A percentile compares a stretch with the other conserved stretches of the same genome.
Conservation (phyloP, 2,113 vertebrate genomes). For the Stigmatopora nigra region DNA sequence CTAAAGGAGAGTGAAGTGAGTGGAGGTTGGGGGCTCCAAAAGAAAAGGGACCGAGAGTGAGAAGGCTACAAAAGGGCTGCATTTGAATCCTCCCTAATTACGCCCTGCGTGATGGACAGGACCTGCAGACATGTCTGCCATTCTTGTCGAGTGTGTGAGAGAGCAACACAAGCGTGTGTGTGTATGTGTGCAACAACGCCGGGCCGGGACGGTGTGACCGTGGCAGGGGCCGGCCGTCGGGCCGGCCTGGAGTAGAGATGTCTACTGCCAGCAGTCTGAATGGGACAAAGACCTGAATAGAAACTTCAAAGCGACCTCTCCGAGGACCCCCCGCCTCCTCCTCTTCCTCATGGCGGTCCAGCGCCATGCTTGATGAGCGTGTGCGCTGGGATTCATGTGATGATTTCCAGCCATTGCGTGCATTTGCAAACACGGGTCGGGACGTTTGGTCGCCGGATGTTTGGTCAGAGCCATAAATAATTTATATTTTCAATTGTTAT, state of each 20-base stretch:
- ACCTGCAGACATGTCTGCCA: slow-evolving; percentile 64
- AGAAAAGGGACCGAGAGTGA: slow-evolving; percentile 61
- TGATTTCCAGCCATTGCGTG: slow-evolving; percentile 51
- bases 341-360: slow-evolving; percentile 34
- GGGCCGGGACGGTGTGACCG: slow-evolving; percentile 31
- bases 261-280: slow-evolving; percentile 67
- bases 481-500: too few relatives aligned
- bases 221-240: slow-evolving; percentile 52
- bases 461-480: too few relatives aligned
- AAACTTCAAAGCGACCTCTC: slow-evolving; percentile 71
- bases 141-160: slow-evolving; percentile 38
- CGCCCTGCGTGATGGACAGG: slow-evolving; percentile 67
- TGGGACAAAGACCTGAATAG: slow-evolving; percentile 72
- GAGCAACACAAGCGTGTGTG: slow-evolving; percentile 1
- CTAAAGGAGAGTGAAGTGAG: slow-evolving; percentile 53
- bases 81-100: slow-evolving; percentile 70
- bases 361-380: slow-evolving; percentile 56
- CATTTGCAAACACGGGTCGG: slow-evolving; percentile 17
- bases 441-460: too few relatives aligned
- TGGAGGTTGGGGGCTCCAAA: slow-evolving; percentile 45
- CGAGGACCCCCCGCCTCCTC: slow-evolving; percentile 32
- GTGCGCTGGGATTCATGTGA: slow-evolving; percentile 38
- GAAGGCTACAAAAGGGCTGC: slow-evolving; percentile 62
- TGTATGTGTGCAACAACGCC: slow-evolving; percentile 7
- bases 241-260: slow-evolving; percentile 63